Percentiles rank a stretch among this genome's conserved stretches.
Conservation (phyloP, 2,797 vertebrate genomes). For the Megalops cyprinoides region DNA sequence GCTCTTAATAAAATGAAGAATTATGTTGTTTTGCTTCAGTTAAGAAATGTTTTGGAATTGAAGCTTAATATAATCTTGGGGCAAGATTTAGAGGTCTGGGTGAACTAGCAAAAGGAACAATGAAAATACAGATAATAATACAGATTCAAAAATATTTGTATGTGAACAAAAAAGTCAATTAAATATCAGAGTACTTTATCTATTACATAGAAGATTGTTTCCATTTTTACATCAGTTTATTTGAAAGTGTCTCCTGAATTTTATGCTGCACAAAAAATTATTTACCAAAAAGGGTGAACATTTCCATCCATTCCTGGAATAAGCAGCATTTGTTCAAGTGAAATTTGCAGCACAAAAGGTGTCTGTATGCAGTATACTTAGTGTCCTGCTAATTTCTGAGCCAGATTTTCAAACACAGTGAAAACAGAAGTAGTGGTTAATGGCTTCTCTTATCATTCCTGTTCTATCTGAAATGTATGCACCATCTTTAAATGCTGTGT, state of each 20-base stretch:
- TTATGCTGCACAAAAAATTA: background rate
- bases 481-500: slow-evolving; percentile 69
- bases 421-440: slow-evolving; percentile 53
- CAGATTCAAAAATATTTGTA: no score
- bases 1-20: no score
- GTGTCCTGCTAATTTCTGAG: slow-evolving; percentile 35
- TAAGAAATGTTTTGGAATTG: slow-evolving; percentile 36
- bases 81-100: no score
- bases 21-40: slow-evolving; percentile 30
- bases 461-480: slow-evolving; percentile 71
- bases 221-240: background rate
- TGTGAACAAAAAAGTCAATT: no score
- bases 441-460: slow-evolving; percentile 63
- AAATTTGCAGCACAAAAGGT: slow-evolving; percentile 31
- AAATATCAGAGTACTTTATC: no score
- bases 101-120: no score
- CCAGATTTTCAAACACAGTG: slow-evolving; percentile 47
- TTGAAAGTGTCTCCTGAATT: background rate
- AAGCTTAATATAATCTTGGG: slow-evolving; percentile 12
- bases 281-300: background rate
- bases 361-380: background rate
- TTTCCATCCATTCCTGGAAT: slow-evolving; percentile 52
- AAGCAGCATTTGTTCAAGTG: slow-evolving; percentile 49
- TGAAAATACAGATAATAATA: no score
- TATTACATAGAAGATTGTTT: background rate